These are phyloP conservation scores for Cheilosia soror DNA, from an alignment of 2,888 invertebrate genomes.

Conservation along the genomic window DNA sequence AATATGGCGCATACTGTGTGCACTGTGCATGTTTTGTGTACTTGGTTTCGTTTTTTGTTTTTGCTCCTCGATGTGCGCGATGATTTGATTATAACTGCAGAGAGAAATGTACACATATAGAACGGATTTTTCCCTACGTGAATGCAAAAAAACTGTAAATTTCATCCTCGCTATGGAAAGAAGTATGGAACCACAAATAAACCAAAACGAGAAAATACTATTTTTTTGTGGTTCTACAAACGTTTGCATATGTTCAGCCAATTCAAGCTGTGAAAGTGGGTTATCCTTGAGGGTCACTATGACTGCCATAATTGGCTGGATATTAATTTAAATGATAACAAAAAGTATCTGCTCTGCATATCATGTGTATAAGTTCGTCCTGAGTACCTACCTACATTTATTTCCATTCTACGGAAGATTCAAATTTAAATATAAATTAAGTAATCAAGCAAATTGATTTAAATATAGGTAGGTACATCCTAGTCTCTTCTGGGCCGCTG, in stretches of 20 bases:
- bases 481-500: background rate
- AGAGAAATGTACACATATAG: conserved; percentile 1
- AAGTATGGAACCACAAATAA: conserved; percentile 17
- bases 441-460: conserved; percentile 19
- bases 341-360: background rate
- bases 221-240: background rate
- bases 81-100: conserved; percentile 44
- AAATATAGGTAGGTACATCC: background rate
- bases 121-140: conserved; percentile 11
- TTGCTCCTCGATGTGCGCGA: background rate
- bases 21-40: conserved; percentile 21
- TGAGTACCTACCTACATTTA: background rate
- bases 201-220: background rate
- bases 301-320: conserved; percentile 12
- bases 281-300: background rate
- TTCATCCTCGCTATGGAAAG: conserved; percentile 4
- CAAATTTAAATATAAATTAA: conserved; percentile 28
- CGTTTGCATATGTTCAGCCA: background rate
- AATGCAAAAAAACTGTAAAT: background rate
- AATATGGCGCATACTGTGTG: conserved; percentile 54
- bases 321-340: conserved; percentile 25
- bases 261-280: conserved; percentile 15
- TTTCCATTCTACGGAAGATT: background rate
- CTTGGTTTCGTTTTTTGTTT: background rate
- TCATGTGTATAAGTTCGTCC: background rate